Evolutionary conservation across 2,797 vertebrate species (phyloP).

Genomic region (Acanthurus tractus): DNA sequence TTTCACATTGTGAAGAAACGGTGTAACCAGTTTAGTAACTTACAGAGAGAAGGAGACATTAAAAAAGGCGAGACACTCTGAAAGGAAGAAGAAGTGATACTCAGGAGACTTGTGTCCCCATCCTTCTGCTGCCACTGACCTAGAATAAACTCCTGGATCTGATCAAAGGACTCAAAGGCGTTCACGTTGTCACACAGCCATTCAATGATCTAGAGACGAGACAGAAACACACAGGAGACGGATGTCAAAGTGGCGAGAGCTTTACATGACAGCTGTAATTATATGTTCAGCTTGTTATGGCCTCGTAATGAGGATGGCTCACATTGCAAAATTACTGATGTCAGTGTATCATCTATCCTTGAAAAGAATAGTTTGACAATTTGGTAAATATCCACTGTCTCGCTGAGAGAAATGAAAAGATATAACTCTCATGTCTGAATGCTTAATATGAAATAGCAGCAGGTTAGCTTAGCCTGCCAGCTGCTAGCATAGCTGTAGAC

Average conservation of each 20-base stretch:
- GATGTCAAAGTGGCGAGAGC: conserved; percentile 1
- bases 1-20: conserved; percentile 27
- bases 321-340: background rate
- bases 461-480: background rate
- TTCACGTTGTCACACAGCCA: conserved; percentile 93
- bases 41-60: conserved; percentile 20
- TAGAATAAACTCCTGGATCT: conserved; percentile 95
- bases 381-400: background rate
- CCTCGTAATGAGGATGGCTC: background rate
- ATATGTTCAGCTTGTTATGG: background rate
- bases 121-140: conserved; percentile 83
- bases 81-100: conserved; percentile 35
- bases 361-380: background rate
- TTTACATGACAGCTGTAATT: background rate
- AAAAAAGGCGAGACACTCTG: conserved; percentile 22
- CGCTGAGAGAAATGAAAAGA: background rate
- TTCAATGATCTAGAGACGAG: conserved; percentile 87
- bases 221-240: conserved; percentile 43
- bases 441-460: background rate
- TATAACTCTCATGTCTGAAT: background rate
- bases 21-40: conserved; percentile 34
- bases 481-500: background rate
- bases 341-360: no score
- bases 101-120: conserved; percentile 17
- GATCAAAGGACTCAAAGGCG: conserved; percentile 90